Percentiles rank a stretch among this genome's conserved stretches.
phyloP scores from a whole-genome alignment of 2,797 vertebrate genomes.

The Apogon hyalosoma region DNA sequence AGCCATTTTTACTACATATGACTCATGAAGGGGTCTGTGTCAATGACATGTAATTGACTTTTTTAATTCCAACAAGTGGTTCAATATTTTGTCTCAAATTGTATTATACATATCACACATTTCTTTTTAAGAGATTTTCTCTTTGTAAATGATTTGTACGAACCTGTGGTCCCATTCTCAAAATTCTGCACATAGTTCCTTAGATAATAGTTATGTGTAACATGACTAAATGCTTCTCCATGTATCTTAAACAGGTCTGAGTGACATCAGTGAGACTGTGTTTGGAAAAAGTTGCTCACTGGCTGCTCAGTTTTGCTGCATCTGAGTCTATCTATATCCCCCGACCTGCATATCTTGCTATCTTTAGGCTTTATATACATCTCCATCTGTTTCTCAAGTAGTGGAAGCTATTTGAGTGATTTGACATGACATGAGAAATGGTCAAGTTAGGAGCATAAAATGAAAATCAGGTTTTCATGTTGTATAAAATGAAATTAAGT shows the following conservation, averaged over 20 bases:
- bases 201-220: neutral
- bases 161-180: too few species aligned
- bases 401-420: constrained; percentile 72
- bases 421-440: constrained; percentile 56
- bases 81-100: too few species aligned
- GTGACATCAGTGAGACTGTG: constrained; percentile 35
- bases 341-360: constrained; percentile 74
- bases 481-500: neutral
- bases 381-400: constrained; percentile 68
- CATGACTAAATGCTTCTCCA: neutral
- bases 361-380: constrained; percentile 71
- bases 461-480: constrained; percentile 15
- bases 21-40: too few species aligned
- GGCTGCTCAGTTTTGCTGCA: constrained; percentile 40
- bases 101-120: too few species aligned
- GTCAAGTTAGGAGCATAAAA: constrained; percentile 7
- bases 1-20: too few species aligned
- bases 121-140: too few species aligned
- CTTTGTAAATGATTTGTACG: too few species aligned
- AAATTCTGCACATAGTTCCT: neutral
- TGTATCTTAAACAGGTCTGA: constrained; percentile 1
- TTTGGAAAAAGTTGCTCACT: constrained; percentile 70
- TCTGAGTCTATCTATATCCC: constrained; percentile 72
- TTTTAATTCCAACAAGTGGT: too few species aligned
- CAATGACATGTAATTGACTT: too few species aligned